Evolutionary conservation across 1,140 invertebrate genomes (phyloP), one percentile per base, ranked within the genome.

Genomic region (Arctopsyche grandis): DNA sequence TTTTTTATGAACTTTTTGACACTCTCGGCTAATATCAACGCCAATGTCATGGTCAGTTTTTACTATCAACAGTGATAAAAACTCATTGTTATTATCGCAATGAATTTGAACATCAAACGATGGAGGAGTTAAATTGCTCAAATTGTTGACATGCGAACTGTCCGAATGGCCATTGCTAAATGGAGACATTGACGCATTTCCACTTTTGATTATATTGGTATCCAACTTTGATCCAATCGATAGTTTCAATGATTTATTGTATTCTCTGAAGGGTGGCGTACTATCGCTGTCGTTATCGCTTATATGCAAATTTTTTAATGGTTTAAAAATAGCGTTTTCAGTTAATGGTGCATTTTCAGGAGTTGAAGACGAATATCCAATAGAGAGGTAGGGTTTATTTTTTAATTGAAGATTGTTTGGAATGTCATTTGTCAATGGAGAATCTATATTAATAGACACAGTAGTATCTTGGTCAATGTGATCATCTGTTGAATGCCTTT

Each of bases 11-110:
- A 88, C 83, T 56, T 87, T 86, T 77, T 88, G 87, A 82, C 86
- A 88, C 78, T 89, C 88, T 69, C 85, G 86, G 71, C 86, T 87
- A 83, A 88, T 87, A 63, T 89, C 87, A 82, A 85, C 85, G 0
- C 87, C 87, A 0, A 88, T 48, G 70, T 88, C 87, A 77, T 85
- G 88, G 58, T 89, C 87, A 10, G 87, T 88, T 81, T 86, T 84
- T 0, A 89, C 86, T 5, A 89, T 83, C 43, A 86, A 87, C 0
- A 89, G 76, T 0, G 88, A 88, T 14, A 88, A 69, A 79, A 89
- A 88, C 69, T 89, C 88, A 69, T 86, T 84, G 44, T 88, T 87
- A 71, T 89, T 87, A 77, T 87, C 88, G 29, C 86, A 84, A 71
- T 84, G 86, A 0, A 88, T 84, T 75, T 88, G 86, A 19, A 89